phyloP scores from a whole-genome alignment of 2,113 vertebrate species.

The Microcebus tavaratra region DNA sequence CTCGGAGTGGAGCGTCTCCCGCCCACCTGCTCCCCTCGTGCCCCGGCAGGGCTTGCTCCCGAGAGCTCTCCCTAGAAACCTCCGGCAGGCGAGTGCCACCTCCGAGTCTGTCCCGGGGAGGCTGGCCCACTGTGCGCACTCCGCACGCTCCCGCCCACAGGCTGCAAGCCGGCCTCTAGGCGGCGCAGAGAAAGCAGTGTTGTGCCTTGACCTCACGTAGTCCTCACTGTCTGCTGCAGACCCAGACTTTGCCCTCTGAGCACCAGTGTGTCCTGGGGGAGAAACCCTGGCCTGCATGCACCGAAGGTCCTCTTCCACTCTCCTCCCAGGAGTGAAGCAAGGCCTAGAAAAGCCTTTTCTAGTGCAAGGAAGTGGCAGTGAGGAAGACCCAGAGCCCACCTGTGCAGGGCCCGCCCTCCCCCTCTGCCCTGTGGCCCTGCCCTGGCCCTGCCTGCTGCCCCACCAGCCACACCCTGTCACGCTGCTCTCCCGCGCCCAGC shows the following conservation, averaged over 20 bases:
- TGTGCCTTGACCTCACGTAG: fast-evolving
- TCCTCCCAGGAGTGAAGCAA: background rate
- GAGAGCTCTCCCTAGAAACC: background rate
- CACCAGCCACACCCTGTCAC: fast-evolving
- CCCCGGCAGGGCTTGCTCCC: background rate
- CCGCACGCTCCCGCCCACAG: too few species aligned
- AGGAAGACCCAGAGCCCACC: background rate
- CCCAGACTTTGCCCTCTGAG: background rate
- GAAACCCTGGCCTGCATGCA: background rate
- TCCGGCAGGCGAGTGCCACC: background rate
- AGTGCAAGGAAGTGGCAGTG: background rate
- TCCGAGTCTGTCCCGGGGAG: fast-evolving
- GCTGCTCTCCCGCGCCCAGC: fast-evolving
- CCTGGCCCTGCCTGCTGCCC: background rate
- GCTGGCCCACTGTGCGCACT: fast-evolving
- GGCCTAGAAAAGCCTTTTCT: background rate
- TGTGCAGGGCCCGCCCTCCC: background rate
- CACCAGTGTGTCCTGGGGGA: background rate
- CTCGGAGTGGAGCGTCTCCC: background rate
- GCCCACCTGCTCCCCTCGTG: background rate
- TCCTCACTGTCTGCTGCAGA: background rate
- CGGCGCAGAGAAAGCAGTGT: fast-evolving
- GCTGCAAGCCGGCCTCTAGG: too few species aligned
- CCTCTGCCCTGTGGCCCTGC: background rate
- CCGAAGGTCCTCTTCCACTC: background rate